Conservation (phyloP, 2,888 invertebrate species). For the Epirrhoe alternata region DNA sequence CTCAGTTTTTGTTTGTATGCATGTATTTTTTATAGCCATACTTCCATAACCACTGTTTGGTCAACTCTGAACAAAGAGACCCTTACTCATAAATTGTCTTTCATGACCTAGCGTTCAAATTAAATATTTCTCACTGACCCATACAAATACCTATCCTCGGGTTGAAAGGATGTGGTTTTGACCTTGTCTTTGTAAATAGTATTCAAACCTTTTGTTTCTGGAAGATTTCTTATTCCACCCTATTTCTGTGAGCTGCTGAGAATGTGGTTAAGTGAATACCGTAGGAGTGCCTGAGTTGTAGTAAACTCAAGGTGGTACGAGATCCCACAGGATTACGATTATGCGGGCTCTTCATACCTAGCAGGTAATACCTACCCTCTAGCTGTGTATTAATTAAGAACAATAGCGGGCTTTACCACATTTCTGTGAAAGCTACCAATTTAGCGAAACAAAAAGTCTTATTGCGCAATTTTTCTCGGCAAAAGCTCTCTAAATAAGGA, state of each 20-base stretch:
- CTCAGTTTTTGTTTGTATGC: too few relatives aligned
- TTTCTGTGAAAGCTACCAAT: constrained; percentile 38
- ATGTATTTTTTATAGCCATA: too few relatives aligned
- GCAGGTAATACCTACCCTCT: constrained; percentile 3
- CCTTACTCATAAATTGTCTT: too few relatives aligned
- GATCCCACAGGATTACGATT: constrained; percentile 28
- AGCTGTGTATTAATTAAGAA: constrained; percentile 34
- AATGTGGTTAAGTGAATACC: constrained; percentile 15
- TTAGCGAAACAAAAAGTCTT: constrained; percentile 51
- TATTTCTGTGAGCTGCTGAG: constrained; percentile 2
- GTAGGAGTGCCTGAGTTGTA: constrained; percentile 15
- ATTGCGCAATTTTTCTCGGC: constrained; percentile 53
- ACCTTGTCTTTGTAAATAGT: constrained; percentile 1
- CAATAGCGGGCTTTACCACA: constrained; percentile 32
- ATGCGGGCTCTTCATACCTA: constrained; percentile 23
- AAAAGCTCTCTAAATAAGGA: constrained; percentile 56
- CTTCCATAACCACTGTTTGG: too few relatives aligned
- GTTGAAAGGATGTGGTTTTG: background rate
- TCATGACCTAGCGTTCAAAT: background rate
- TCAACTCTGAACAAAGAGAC: too few relatives aligned
- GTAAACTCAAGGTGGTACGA: constrained; percentile 18
- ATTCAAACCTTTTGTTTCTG: background rate
- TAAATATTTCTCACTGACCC: background rate
- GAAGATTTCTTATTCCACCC: constrained; percentile 11
- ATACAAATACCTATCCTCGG: background rate